Evolutionary conservation across 2,113 vertebrate species (phyloP), one percentile per base, ranked within the genome.

Genomic region (Menura novaehollandiae): DNA sequence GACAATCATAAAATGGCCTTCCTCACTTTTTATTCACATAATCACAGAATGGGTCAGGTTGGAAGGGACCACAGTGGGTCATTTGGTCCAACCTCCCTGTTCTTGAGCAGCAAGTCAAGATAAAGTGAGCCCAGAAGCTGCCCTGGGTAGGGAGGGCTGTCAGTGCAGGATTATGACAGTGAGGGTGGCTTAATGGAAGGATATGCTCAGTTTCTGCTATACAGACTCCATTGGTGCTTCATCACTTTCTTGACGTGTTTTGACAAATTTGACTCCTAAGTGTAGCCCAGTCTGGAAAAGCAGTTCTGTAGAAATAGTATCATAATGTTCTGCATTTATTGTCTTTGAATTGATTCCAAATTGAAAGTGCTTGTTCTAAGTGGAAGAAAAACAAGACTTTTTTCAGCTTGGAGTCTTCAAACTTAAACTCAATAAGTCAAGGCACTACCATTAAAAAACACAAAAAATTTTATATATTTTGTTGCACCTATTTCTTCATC

Each of bases 261-360:
- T 95, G 94, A 94, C 59, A 88, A 94, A 89, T 95, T 47, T 75
- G 32, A 77, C 71, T 93, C 89, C 43, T 73, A 93, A 96, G 47
- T 66, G 63, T 21, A 95, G 67, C 88, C 56, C 39, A 80, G 79
- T 44, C 51, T 90, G 72, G 35, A 82, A 96, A 94, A 92, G 33
- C n/a, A 37, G 20, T 81, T 89, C 16, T 76, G 13, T 94, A 76
- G 91, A 94, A 94, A 92, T 60, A 68, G 18, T 43, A 63, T 81
- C 28, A 15, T 69, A 87, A 81, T 64, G 30, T 52, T 85, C 58
- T 4, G 1, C 74, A 39, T 88, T 90, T 92, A 62, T 67, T 91
- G 56, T 43, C 76, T 94, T 95, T 80, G 63, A 90, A 93, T 87
- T 53, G n/a, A 19, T 83, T 97, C 71, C 33, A 82, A 51, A 92